Percentiles rank a stretch among this genome's conserved stretches.
These are phyloP conservation scores for Petrocephalus schoutedeni DNA, from an alignment of 2,797 vertebrate genomes.

Conservation along the genomic window DNA sequence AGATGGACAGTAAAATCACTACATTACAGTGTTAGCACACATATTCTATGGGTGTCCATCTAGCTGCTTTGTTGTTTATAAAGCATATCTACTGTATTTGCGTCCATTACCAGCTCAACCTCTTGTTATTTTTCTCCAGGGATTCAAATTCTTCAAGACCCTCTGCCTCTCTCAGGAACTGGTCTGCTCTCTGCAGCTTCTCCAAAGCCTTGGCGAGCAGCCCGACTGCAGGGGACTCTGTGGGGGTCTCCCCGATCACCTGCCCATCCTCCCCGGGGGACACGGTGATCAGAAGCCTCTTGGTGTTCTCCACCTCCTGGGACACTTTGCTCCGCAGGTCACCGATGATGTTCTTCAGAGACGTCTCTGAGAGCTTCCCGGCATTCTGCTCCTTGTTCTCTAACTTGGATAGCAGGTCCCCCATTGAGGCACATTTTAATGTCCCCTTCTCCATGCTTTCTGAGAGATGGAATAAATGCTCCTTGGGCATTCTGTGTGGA, in stretches of 20 bases:
- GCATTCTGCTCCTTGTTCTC: constrained; percentile 15
- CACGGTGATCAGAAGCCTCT: constrained; percentile 67
- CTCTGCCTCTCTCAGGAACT: constrained; percentile 77
- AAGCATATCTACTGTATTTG: not conserved
- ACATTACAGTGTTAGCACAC: not conserved
- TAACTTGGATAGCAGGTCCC: constrained; percentile 64
- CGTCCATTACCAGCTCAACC: constrained; percentile 58
- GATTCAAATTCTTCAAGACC: constrained; percentile 55
- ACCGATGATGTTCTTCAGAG: constrained; percentile 46
- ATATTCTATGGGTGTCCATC: constrained; percentile 8
- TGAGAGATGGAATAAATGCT: constrained; percentile 33
- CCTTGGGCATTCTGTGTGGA: not conserved
- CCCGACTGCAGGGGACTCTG: constrained; percentile 47
- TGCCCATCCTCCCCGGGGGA: constrained; percentile 42
- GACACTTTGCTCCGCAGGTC: constrained; percentile 74
- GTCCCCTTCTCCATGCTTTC: constrained; percentile 27
- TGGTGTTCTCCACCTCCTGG: constrained; percentile 71
- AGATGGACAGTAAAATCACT: not conserved
- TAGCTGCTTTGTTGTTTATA: not conserved
- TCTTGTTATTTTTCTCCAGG: constrained; percentile 36
- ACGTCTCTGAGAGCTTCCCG: constrained; percentile 13
- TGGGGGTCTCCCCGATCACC: constrained; percentile 32
- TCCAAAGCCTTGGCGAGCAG: constrained; percentile 78
- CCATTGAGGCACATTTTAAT: constrained; percentile 56
- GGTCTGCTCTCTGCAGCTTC: constrained; percentile 78